A percentile compares a stretch with the other conserved stretches of the same genome.
Conservation (phyloP, 2,113 vertebrate genomes). For the Equus przewalskii region DNA sequence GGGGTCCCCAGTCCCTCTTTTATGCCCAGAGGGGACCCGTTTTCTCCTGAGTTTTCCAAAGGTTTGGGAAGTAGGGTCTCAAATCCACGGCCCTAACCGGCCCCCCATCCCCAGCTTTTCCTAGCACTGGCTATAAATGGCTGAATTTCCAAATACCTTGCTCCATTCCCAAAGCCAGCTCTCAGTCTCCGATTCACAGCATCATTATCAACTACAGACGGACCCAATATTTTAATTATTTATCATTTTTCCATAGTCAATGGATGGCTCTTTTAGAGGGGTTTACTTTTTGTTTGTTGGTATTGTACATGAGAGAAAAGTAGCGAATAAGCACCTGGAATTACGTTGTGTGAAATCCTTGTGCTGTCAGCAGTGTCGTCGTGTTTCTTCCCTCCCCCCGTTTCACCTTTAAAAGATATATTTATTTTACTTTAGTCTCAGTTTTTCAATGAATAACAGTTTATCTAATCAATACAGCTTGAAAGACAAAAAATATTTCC, state of each 20-base stretch:
- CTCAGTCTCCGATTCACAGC: not conserved
- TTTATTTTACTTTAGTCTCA: too few relatives aligned
- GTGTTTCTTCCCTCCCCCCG: too few relatives aligned
- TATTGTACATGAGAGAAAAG: too few relatives aligned
- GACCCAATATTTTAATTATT: not conserved
- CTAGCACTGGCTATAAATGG: not conserved
- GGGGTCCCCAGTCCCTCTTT: not conserved
- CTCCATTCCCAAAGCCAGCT: not conserved
- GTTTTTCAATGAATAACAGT: too few relatives aligned
- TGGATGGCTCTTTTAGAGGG: not conserved
- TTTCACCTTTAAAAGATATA: too few relatives aligned
- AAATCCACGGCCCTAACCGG: not conserved
- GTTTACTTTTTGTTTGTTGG: not conserved
- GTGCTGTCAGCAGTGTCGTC: too few relatives aligned
- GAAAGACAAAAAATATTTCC: too few relatives aligned
- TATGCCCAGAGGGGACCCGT: not conserved
- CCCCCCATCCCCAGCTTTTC: too few relatives aligned
- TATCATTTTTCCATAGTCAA: not conserved
- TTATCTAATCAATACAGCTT: too few relatives aligned
- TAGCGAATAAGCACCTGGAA: too few relatives aligned
- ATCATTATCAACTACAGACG: not conserved
- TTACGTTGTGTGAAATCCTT: too few relatives aligned
- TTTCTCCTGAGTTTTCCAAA: not conserved
- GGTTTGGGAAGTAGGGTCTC: not conserved
- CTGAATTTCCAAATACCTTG: not conserved